Evolutionary conservation across 2,797 vertebrate species (phyloP), one percentile per base, ranked within the genome.

Genomic region (Lepus townsendii): DNA sequence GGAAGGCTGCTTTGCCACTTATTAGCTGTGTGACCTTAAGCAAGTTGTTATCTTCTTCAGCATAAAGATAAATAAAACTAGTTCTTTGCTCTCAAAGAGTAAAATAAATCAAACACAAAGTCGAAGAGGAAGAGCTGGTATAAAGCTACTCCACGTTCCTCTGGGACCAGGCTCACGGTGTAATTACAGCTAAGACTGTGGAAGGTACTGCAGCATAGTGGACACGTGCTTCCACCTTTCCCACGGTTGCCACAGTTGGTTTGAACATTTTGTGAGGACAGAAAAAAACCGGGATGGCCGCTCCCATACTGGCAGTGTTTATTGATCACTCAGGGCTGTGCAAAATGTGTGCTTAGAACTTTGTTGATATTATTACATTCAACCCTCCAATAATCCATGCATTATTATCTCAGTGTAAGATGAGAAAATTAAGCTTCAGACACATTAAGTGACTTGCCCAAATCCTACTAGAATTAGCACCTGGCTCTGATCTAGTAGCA

Each of bases 361-460:
- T 75, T 71, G 47, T 60, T 47, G 27, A 66, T 27, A 47, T 94
- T 77, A 75, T 91, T 50, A 91, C 38, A 83, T 57, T 76, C 75
- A 85, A 88, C 57, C 14, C 24, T 57, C 77, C 20, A 30, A 42
- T 72, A 65, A 87, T 54, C 47, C 50, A 0, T 35, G 27, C 35
- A 87, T 83, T 83, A 87, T 75, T 82, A 54, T 85, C 66, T 94
- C 75, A 86, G 52, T 57, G 35, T 60, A 80, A 83, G 32, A 87
- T 71, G 47, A 93, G 35, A 77, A 83, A 69, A 38, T 7, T 19
- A 35, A 94, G 47, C 52, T 77, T 89, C 42, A 77, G 57, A 75
- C 54, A 95, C 57, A 73, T 95, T 57, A 91, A 89, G 35, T 65
- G 69, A 78, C 22, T 91, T 24, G 4, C 3, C 20, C 47, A 80